Evolutionary conservation across 2,797 vertebrate species (phyloP).

Genomic region (Psittacula echo): DNA sequence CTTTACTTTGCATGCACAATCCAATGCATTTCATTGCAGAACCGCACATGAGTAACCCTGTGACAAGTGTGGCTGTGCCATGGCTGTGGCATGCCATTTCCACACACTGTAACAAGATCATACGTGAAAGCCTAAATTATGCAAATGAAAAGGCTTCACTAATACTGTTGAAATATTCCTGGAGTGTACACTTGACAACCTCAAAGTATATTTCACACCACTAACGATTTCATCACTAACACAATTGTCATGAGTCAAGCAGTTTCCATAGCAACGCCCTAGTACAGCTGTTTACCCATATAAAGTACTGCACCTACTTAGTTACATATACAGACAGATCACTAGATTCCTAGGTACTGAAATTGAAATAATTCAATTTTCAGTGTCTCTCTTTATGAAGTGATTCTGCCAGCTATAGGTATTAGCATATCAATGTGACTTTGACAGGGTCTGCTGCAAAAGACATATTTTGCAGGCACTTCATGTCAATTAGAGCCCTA

Average conservation of each 20-base stretch:
- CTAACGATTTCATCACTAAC: conserved; percentile 85
- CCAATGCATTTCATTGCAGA: background rate
- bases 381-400: conserved; percentile 84
- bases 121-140: conserved; percentile 81
- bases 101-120: conserved; percentile 71
- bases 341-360: conserved; percentile 85
- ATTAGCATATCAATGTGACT: conserved; percentile 88
- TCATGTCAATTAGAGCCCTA: conserved; percentile 86
- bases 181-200: conserved; percentile 85
- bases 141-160: conserved; percentile 80
- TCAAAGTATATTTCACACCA: conserved; percentile 83
- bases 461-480: conserved; percentile 86
- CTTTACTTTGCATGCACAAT: background rate
- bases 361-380: conserved; percentile 88
- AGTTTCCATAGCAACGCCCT: conserved; percentile 82
- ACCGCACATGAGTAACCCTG: background rate
- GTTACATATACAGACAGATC: conserved; percentile 84
- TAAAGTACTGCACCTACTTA: conserved; percentile 83
- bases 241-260: conserved; percentile 84
- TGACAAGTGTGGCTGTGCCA: background rate
- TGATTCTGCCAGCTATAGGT: conserved; percentile 83
- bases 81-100: conserved; percentile 37
- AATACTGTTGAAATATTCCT: conserved; percentile 83
- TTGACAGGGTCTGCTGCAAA: conserved; percentile 83
- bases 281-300: conserved; percentile 84